phyloP scores from a whole-genome alignment of 2,888 invertebrate species.

The Stenichneumon culpator region DNA sequence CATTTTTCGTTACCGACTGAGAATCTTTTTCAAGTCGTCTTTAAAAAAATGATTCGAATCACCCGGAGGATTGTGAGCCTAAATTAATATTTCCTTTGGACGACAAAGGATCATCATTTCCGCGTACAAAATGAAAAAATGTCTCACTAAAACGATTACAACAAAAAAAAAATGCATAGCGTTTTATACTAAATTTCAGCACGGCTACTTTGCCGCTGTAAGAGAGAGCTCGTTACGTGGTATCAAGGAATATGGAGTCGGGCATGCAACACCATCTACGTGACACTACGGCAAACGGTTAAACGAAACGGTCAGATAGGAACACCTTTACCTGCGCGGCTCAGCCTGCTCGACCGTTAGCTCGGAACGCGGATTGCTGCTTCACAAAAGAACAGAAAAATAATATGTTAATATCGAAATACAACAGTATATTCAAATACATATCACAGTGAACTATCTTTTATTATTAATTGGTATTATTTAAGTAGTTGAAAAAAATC shows the following conservation, averaged over 20 bases:
- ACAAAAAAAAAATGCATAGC: background rate
- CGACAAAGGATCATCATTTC: no score
- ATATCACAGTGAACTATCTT: no score
- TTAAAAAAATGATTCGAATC: no score
- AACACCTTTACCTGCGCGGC: constrained; percentile 83
- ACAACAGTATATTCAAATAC: background rate
- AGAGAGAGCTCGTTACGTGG: background rate
- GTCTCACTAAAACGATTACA: background rate
- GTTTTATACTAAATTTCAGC: background rate
- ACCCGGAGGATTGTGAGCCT: no score
- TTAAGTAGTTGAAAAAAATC: no score
- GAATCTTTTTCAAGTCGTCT: no score
- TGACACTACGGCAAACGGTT: constrained; percentile 28
- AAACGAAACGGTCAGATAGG: constrained; percentile 65
- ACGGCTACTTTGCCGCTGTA: background rate
- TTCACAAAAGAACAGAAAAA: constrained; percentile 57
- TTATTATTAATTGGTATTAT: no score
- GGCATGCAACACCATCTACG: constrained; percentile 79
- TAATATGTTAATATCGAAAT: constrained; percentile 39
- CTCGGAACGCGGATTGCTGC: constrained; percentile 78
- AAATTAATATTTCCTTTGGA: no score
- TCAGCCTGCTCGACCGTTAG: constrained; percentile 82
- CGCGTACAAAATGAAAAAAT: background rate
- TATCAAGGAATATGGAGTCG: constrained; percentile 36
- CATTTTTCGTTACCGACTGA: no score